Evolutionary conservation across 2,888 invertebrate species (phyloP).

Genomic region (Melanostoma mellinum): DNA sequence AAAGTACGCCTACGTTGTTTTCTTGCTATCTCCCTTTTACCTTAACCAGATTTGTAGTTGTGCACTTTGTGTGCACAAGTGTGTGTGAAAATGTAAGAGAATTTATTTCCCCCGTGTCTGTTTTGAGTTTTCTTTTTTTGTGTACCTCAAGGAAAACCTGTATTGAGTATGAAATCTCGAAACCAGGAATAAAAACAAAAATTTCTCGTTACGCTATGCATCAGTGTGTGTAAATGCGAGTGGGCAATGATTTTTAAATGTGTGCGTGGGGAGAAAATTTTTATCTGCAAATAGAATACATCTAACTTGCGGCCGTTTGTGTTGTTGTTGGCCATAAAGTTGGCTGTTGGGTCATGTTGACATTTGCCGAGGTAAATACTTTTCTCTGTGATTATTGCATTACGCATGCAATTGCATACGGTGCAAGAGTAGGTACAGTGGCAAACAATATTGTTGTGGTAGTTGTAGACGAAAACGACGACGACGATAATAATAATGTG

Average conservation of each 20-base stretch:
- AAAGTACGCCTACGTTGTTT: slow-evolving; percentile 73
- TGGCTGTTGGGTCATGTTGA: slow-evolving; percentile 62
- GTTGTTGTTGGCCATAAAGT: slow-evolving; percentile 3
- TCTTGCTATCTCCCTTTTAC: slow-evolving; percentile 63
- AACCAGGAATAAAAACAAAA: slow-evolving; percentile 69
- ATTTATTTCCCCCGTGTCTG: slow-evolving; percentile 17
- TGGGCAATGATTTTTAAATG: slow-evolving; percentile 41
- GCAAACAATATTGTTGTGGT: slow-evolving; percentile 33
- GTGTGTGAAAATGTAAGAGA: slow-evolving; percentile 27
- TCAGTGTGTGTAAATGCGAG: slow-evolving; percentile 40
- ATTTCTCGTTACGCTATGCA: slow-evolving; percentile 8
- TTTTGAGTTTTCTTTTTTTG: slow-evolving; percentile 66
- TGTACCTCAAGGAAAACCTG: slow-evolving; percentile 70
- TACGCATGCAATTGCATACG: slow-evolving; percentile 62
- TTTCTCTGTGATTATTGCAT: slow-evolving; percentile 67
- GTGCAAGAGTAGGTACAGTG: slow-evolving; percentile 29
- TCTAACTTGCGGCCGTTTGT: slow-evolving; percentile 40
- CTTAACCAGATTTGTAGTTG: not conserved
- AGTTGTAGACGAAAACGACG: not conserved
- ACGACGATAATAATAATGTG: slow-evolving; percentile 18
- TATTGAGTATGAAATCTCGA: slow-evolving; percentile 57
- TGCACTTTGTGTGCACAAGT: not conserved
- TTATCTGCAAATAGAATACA: slow-evolving; percentile 64
- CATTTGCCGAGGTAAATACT: slow-evolving; percentile 56
- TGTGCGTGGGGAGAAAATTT: slow-evolving; percentile 67